These are phyloP conservation scores for Intellagama lesueurii DNA, from an alignment of 2,797 vertebrate genomes.

Conservation along the genomic window DNA sequence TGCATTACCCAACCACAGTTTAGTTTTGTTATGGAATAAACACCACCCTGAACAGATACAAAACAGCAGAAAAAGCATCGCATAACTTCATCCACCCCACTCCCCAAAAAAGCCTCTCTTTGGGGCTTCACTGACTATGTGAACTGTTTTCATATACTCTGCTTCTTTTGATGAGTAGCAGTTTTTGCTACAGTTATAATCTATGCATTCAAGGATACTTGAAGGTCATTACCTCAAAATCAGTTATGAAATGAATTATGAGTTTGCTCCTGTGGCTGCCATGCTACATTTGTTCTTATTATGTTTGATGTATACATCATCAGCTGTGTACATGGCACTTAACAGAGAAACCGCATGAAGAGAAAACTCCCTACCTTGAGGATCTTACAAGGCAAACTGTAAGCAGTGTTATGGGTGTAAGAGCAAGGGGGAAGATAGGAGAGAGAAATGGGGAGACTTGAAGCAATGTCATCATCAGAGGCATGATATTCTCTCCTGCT, in stretches of 20 bases:
- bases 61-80: not conserved
- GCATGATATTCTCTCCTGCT: no score
- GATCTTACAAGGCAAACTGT: not conserved
- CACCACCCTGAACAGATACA: not conserved
- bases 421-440: not conserved
- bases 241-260: not conserved
- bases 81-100: no score
- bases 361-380: not conserved
- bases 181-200: not conserved
- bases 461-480: no score
- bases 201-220: not conserved
- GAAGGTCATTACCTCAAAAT: slow-evolving; percentile 15
- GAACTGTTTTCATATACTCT: no score
- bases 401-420: not conserved
- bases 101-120: no score
- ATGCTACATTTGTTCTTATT: slow-evolving; percentile 18
- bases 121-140: not conserved
- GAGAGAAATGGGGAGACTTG: not conserved
- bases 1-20: not conserved
- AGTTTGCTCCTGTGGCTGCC: not conserved
- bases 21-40: not conserved
- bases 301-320: slow-evolving; percentile 11
- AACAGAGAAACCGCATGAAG: not conserved
- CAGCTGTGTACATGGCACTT: not conserved
- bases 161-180: not conserved